phyloP scores from a whole-genome alignment of 2,888 invertebrate species.

The Callimorpha dominula region DNA sequence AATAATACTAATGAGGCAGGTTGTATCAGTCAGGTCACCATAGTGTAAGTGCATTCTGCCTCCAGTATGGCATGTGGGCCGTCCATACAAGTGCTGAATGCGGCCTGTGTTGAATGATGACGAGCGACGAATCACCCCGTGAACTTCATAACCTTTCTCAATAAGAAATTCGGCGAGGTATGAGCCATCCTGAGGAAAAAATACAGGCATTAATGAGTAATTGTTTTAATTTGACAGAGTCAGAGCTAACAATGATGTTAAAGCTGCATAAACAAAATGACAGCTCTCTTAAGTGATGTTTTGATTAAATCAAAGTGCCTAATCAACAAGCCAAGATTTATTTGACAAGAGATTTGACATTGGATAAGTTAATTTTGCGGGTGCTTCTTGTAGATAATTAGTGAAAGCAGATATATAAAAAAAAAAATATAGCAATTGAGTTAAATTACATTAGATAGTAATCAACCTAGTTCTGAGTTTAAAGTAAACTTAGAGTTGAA shows the following conservation, averaged over 20 bases:
- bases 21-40: slow-evolving; percentile 99
- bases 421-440: neutral
- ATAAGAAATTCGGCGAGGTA: slow-evolving; percentile 98
- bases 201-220: too few relatives aligned
- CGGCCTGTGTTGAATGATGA: slow-evolving; percentile 98
- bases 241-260: too few relatives aligned
- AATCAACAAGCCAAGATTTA: too few relatives aligned
- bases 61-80: slow-evolving; percentile 95
- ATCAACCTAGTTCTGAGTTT: neutral
- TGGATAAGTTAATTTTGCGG: too few relatives aligned
- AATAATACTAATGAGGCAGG: slow-evolving; percentile 88
- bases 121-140: slow-evolving; percentile 97
- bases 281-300: too few relatives aligned
- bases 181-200: slow-evolving; percentile 94
- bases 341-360: too few relatives aligned
- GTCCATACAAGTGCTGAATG: slow-evolving; percentile 98
- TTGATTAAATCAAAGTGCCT: too few relatives aligned
- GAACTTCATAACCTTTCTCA: slow-evolving; percentile 97
- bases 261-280: too few relatives aligned
- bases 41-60: slow-evolving; percentile 98
- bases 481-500: neutral
- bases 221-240: too few relatives aligned
- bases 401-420: neutral
- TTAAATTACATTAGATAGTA: neutral
- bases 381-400: too few relatives aligned